These are phyloP conservation scores for Chorisops tibialis DNA, from an alignment of 2,888 invertebrate genomes.

Conservation along the genomic window DNA sequence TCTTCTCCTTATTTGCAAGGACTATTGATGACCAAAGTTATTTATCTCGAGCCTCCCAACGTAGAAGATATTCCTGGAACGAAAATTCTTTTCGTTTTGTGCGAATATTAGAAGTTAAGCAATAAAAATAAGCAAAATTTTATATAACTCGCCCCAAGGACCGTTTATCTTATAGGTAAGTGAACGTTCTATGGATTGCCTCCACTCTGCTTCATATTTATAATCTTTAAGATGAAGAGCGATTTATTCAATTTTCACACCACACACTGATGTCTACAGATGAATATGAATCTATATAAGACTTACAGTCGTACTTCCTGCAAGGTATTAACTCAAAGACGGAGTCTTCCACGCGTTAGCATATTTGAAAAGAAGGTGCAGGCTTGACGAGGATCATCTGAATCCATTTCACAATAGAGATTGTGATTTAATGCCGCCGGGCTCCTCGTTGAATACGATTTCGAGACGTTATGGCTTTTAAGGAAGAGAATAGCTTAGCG, in stretches of 20 bases:
- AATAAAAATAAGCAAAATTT: background rate
- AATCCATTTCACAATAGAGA: conserved; percentile 6
- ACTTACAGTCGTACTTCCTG: too few relatives aligned
- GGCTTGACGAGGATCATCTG: conserved; percentile 14
- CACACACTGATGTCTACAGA: background rate
- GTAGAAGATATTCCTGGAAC: too few relatives aligned
- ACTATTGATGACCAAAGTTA: too few relatives aligned
- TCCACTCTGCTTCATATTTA: background rate
- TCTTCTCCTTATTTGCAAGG: too few relatives aligned
- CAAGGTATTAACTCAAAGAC: background rate
- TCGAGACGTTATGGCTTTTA: background rate
- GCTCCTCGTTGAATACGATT: conserved; percentile 16
- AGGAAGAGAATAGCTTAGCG: background rate
- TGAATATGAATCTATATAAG: background rate
- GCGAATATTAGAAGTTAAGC: too few relatives aligned
- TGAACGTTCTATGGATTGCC: background rate
- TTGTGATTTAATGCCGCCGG: conserved; percentile 16
- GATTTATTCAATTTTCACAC: conserved; percentile 5
- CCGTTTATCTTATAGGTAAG: background rate
- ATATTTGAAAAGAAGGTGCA: conserved; percentile 11
- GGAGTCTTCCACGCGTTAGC: background rate
- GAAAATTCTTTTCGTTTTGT: too few relatives aligned
- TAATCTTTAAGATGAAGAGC: background rate
- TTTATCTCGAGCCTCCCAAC: too few relatives aligned
- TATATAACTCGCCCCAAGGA: background rate